phyloP scores from a whole-genome alignment of 1,140 invertebrate genomes.

The Macrotrachela quadricornifera region DNA sequence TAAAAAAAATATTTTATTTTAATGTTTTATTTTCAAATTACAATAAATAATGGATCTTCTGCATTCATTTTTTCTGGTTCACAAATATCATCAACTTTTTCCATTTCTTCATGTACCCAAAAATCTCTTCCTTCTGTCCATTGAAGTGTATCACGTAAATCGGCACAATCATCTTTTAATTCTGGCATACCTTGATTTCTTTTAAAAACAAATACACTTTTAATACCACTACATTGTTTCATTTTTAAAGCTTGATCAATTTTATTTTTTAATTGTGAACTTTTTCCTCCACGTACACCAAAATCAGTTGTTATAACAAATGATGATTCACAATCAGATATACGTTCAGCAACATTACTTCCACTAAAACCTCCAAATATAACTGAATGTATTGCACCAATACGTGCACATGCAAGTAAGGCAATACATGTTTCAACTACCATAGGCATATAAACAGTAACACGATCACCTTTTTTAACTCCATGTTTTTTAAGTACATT shows the following conservation, averaged over 20 bases:
- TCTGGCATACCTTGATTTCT: constrained; percentile 16
- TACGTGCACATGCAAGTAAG: constrained; percentile 35
- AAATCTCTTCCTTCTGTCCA: not conserved
- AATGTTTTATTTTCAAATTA: not conserved
- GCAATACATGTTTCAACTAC: constrained; percentile 30
- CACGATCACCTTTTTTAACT: constrained; percentile 34
- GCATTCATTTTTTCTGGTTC: constrained; percentile 28
- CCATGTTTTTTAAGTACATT: constrained; percentile 30
- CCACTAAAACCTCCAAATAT: constrained; percentile 42
- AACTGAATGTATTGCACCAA: constrained; percentile 37
- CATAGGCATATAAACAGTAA: constrained; percentile 35
- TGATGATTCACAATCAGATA: constrained; percentile 30
- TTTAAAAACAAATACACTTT: constrained; percentile 31
- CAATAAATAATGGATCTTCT: constrained; percentile 34
- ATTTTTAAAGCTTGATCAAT: constrained; percentile 32
- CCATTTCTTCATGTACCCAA: not conserved
- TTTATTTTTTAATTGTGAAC: constrained; percentile 32
- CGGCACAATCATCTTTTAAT: constrained; percentile 16
- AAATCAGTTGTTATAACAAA: constrained; percentile 35
- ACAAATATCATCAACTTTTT: constrained; percentile 16
- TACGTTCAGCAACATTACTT: constrained; percentile 36
- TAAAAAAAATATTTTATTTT: not conserved
- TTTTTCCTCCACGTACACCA: constrained; percentile 32
- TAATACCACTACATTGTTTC: constrained; percentile 21
- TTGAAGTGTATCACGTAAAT: constrained; percentile 25